Evolutionary conservation across 2,888 invertebrate genomes (phyloP).

Genomic region (Apodemia zela): DNA sequence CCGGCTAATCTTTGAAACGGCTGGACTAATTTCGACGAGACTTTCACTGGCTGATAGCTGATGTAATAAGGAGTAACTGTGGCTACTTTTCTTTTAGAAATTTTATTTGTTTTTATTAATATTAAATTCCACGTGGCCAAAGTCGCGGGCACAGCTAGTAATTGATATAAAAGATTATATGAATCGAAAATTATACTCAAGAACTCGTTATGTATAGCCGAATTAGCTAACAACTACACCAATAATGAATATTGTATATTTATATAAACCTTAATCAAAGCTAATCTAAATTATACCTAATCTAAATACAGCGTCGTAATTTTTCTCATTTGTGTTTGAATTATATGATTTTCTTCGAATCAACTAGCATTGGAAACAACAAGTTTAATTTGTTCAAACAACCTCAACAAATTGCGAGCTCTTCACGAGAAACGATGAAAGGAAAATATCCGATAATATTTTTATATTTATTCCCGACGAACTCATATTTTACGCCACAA

Average conservation of each 20-base stretch:
- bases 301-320: neutral
- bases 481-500: neutral
- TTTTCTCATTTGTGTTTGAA: neutral
- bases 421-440: neutral
- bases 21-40: too few relatives aligned
- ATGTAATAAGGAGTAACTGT: too few relatives aligned
- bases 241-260: neutral
- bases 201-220: neutral
- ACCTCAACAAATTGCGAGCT: constrained; percentile 4
- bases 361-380: neutral
- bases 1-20: too few relatives aligned
- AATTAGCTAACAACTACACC: neutral
- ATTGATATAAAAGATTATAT: too few relatives aligned
- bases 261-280: neutral
- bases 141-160: too few relatives aligned
- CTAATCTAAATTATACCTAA: neutral
- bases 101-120: too few relatives aligned
- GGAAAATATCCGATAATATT: neutral
- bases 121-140: too few relatives aligned
- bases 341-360: neutral
- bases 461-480: neutral
- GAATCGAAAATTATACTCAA: too few relatives aligned
- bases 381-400: constrained; percentile 5
- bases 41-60: too few relatives aligned
- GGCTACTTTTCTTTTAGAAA: too few relatives aligned